Evolutionary conservation across 1,140 invertebrate genomes (phyloP).

Genomic region (Magallana angulata): DNA sequence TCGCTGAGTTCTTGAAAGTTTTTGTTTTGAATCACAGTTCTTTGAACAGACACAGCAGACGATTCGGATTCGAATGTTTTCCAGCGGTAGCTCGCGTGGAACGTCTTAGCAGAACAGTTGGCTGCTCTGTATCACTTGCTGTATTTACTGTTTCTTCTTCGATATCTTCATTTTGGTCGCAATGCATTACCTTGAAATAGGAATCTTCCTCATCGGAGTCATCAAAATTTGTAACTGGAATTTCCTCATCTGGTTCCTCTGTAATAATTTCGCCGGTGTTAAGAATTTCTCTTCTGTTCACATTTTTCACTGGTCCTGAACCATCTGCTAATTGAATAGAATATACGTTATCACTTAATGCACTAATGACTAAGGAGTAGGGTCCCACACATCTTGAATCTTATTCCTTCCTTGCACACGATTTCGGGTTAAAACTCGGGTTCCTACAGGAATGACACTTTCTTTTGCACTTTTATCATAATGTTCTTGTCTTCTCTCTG

Average conservation of each 20-base stretch:
- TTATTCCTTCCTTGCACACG: background rate
- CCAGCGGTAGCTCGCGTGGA: background rate
- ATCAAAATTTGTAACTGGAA: too few relatives aligned
- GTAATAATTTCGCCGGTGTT: too few relatives aligned
- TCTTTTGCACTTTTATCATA: background rate
- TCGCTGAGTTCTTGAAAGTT: conserved; percentile 28
- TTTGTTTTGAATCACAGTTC: too few relatives aligned
- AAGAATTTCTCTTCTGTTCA: too few relatives aligned
- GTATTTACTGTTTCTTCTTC: background rate
- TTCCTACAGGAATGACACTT: conserved; percentile 5
- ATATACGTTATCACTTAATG: background rate
- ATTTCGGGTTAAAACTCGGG: conserved; percentile 33
- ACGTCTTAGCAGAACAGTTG: background rate
- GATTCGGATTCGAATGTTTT: conserved; percentile 35
- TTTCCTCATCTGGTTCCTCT: too few relatives aligned
- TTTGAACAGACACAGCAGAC: background rate
- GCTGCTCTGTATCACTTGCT: background rate
- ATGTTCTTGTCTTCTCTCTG: background rate
- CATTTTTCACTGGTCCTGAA: too few relatives aligned
- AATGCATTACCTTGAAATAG: background rate
- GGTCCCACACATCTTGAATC: conserved; percentile 23
- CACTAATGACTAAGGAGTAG: background rate
- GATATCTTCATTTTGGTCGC: background rate
- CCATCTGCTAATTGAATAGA: too few relatives aligned
- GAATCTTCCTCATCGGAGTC: background rate